Evolutionary conservation across 2,797 vertebrate genomes (phyloP), one percentile per base, ranked within the genome.

Genomic region (Neosalanx taihuensis): DNA sequence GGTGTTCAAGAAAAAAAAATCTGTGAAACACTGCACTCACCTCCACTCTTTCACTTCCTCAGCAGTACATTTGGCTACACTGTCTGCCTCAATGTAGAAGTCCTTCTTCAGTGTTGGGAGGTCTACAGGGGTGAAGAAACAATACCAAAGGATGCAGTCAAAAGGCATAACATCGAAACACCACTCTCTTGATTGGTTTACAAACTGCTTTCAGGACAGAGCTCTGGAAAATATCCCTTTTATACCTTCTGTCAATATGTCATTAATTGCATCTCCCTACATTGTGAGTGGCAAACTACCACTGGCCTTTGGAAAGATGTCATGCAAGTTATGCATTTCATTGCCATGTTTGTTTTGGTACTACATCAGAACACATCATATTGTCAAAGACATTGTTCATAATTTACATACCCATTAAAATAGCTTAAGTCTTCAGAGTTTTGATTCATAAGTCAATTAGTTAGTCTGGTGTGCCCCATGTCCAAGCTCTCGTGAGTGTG

Each of bases 91-190:
- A 13, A 74, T 85, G 81, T 99, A 99, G 84, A 99, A 98, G 15
- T 91, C 89, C 89, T 97, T 99, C 87, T 93, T 93, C 76, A 99
- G 74, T 57, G 92, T 90, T 71, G 95, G 94, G 53, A 96, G 88
- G 77, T 89, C 97, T 99, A 64, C 59, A 82, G 30, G 9, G 57
- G 69, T 62, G 70, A 56, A 0, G 12, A 72, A 30, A 10, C 3
- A 49, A 37, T 2, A 56, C 6, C 30, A 57, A 15, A 56, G 23
- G 6, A 29, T 26, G 23, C 29, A 62, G 41, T 23, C 15, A 26
- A 51, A 60, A 17, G 7, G 3, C 4, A n/a, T 51, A 15, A 4
- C 5, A 70, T 23, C 56, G 10, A 46, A 46, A 13, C 37, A n/a
- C 56, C n/a, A 18, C 56, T 20, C 56, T 26, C 23, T 26, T 23